A percentile compares a stretch with the other conserved stretches of the same genome.
These are phyloP conservation scores for Latrodectus hesperus DNA, from an alignment of 2,888 invertebrate genomes.

Conservation along the genomic window DNA sequence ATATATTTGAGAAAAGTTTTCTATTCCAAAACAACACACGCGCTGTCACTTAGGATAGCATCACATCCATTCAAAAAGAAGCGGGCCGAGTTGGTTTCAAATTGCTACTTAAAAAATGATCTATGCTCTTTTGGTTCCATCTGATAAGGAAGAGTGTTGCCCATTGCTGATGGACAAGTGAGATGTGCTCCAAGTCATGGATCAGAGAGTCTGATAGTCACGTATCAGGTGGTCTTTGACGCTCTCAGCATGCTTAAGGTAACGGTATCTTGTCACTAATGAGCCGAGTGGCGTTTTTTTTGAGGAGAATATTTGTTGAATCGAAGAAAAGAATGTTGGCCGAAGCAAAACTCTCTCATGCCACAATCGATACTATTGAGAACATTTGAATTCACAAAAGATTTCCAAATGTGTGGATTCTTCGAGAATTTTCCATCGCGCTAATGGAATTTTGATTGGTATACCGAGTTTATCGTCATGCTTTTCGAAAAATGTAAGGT, in stretches of 20 bases:
- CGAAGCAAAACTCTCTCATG: no score
- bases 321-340: no score
- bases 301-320: neutral
- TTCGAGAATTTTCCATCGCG: no score
- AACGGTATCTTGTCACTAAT: slow-evolving; percentile 1
- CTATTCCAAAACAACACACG: neutral
- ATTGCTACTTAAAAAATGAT: slow-evolving; percentile 39
- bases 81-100: neutral
- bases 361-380: no score
- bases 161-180: slow-evolving; percentile 16
- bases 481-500: no score
- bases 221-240: neutral
- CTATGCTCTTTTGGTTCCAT: slow-evolving; percentile 1
- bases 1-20: slow-evolving; percentile 11
- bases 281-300: neutral
- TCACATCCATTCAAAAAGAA: slow-evolving; percentile 10
- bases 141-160: slow-evolving; percentile 16
- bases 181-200: slow-evolving; percentile 23
- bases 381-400: no score
- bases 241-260: neutral
- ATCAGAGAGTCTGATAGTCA: slow-evolving; percentile 2
- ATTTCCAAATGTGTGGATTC: no score
- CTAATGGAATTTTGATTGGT: no score
- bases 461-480: no score
- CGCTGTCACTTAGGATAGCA: slow-evolving; percentile 8